Percentiles rank a stretch among this genome's conserved stretches.
phyloP scores from a whole-genome alignment of 2,113 vertebrate genomes.

The Trogon surrucura region DNA sequence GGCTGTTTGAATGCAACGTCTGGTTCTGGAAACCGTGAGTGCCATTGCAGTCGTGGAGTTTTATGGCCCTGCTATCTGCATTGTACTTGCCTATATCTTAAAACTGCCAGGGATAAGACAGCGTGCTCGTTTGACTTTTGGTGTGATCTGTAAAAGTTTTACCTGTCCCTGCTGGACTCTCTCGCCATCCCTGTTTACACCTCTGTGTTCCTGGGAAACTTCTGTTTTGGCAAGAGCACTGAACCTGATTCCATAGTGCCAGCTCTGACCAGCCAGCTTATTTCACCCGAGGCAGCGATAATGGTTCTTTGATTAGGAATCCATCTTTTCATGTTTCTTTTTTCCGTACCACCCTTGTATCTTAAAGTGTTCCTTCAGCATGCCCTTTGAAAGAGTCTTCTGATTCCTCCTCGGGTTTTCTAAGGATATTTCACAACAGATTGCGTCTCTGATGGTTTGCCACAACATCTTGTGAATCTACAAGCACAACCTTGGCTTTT shows the following conservation, averaged over 20 bases:
- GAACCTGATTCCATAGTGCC: neutral
- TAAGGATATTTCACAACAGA: neutral
- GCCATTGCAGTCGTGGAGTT: neutral
- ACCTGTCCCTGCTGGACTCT: neutral
- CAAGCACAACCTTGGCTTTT: neutral
- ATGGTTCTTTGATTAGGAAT: neutral
- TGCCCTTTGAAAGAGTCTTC: neutral
- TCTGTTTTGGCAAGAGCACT: neutral
- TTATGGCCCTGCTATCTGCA: no score
- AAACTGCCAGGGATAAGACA: neutral
- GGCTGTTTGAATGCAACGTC: neutral
- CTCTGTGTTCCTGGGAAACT: neutral
- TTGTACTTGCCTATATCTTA: neutral
- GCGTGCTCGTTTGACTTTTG: no score
- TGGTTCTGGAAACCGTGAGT: neutral
- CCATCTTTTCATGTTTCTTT: neutral
- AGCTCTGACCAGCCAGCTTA: neutral
- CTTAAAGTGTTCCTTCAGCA: neutral
- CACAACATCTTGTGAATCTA: neutral
- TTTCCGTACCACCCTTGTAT: neutral
- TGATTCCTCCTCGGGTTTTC: neutral
- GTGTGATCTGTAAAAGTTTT: neutral
- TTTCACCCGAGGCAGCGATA: neutral
- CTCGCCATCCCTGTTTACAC: neutral
- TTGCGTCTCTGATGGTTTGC: neutral